Evolutionary conservation across 2,888 invertebrate species (phyloP), one percentile per base, ranked within the genome.

Genomic region (Thysanoteuthis rhombus): DNA sequence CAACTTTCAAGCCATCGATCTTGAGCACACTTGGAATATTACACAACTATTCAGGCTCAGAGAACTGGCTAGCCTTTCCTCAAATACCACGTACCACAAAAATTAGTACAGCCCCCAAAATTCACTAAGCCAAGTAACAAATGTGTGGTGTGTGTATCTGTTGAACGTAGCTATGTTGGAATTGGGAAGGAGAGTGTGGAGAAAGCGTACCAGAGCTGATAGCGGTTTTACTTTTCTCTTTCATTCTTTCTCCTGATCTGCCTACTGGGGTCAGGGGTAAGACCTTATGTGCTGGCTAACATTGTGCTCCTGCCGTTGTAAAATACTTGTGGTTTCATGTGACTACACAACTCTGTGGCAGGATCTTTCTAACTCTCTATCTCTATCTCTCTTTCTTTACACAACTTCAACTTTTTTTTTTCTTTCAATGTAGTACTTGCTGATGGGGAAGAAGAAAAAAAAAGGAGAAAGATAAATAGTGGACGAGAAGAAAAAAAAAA

Each of bases 221-320:
- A 75, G 75, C n/a, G 75, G 75, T 75, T 16, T 75, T 52, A 52
- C 52, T 36, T 75, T n/a, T n/a, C 16, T 10, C 10, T 19, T n/a
- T 75, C 58, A 58, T 58, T 58, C 58, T 58, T 58, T 25, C 75
- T n/a, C 75, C 36, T 1, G n/a, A 75, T 75, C 75, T n/a, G 75
- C n/a, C 75, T 75, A 75, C 75, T 75, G 75, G 75, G 75, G 75
- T 75, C 75, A 75, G 75, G 75, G 75, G 75, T 75, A 75, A 75
- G 75, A 75, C 75, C 75, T 75, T 75, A 75, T 36, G 75, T 75
- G 75, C n/a, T 75, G 75, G 75, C 75, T n/a, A 75, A 75, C 75
- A 75, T n/a, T n/a, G 75, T 75, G 75, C 75, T 75, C n/a, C 75
- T 75, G 75, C 75, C 75, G 75, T 75, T 75, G 75, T 75, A 75